Evolutionary conservation across 2,888 invertebrate species (phyloP), one percentile per base, ranked within the genome.

Genomic region (Oscheius myriophilus): DNA sequence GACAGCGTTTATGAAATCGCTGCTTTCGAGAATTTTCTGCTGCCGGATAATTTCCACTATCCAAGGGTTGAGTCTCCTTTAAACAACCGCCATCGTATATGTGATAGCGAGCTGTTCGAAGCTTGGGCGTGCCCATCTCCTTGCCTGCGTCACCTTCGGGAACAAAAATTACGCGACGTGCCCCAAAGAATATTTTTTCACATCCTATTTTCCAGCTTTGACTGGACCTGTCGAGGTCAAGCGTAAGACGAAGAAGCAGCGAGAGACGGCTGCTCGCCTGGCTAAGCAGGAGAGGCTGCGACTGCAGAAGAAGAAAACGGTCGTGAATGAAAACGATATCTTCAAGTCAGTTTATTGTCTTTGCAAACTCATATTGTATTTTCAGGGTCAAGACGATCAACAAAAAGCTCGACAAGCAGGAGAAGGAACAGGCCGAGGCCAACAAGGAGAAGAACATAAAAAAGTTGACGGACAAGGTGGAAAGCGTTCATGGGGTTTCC

Each of bases 371-470:
- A 49, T 18, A 18, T 18, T 11, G 21, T 3, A 16, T 49, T 69
- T 75, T 58, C 62, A 78, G 78, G 54, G 67, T 73, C 0, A 76
- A 76, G 59, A 67, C 69, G 68, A 69, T 76, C 26, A 67, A 66
- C 64, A 74, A 74, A 65, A 67, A 74, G 62, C 58, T 78, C 25
- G 71, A 61, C 54, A 69, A 72, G 25, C 70, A 74, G 42, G 74
- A 74, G 58, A 61, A 52, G 49, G 62, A 59, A 4, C 55, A 58
- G 43, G 68, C 71, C 26, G 62, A 70, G n/a, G 55, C 51, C 12
- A 45, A 65, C n/a, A 52, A 57, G 7, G 63, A 54, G 21, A 58
- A 66, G 3, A 70, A 69, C 16, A 43, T 62, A 39, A 61, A 69
- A 39, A 78, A 75, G 39, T 12, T 71, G 0, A 9, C 69, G 25